Evolutionary conservation across 2,113 vertebrate genomes (phyloP).

Genomic region (Rhynchomys soricoides): DNA sequence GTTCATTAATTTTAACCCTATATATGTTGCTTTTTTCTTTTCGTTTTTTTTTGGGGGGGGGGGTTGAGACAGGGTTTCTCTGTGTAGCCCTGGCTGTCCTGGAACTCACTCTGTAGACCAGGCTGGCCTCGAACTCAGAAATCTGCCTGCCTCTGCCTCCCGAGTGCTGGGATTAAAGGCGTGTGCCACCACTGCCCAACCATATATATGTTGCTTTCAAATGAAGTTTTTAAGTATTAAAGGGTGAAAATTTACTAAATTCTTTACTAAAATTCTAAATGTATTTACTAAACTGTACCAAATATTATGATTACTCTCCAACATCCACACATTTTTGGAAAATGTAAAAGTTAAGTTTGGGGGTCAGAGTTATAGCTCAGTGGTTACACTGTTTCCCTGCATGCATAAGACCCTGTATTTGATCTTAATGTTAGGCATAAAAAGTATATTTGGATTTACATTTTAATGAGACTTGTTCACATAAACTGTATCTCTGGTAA

Average conservation of each 20-base stretch:
- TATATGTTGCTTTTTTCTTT: neutral
- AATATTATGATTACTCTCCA: neutral
- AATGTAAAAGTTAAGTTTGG: neutral
- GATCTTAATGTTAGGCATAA: neutral
- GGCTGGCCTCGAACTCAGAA: too few relatives aligned
- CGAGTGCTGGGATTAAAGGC: too few relatives aligned
- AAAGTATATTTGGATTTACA: constrained; percentile 25
- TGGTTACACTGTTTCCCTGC: neutral
- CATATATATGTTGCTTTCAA: neutral
- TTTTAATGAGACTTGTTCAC: constrained; percentile 54
- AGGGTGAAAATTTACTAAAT: neutral
- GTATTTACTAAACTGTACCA: neutral
- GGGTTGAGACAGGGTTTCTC: too few relatives aligned
- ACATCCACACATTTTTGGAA: neutral
- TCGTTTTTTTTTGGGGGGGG: too few relatives aligned
- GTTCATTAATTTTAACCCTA: neutral
- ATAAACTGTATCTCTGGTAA: constrained; percentile 68
- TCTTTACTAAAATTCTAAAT: neutral
- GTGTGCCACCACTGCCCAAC: too few relatives aligned
- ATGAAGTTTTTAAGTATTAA: neutral
- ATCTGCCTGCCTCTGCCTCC: too few relatives aligned
- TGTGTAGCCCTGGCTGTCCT: too few relatives aligned
- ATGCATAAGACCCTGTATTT: neutral
- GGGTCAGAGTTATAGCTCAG: neutral
- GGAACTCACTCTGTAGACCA: too few relatives aligned